Evolutionary conservation across 2,113 vertebrate species (phyloP), one percentile per base, ranked within the genome.

Genomic region (Pseudopodoces humilis): DNA sequence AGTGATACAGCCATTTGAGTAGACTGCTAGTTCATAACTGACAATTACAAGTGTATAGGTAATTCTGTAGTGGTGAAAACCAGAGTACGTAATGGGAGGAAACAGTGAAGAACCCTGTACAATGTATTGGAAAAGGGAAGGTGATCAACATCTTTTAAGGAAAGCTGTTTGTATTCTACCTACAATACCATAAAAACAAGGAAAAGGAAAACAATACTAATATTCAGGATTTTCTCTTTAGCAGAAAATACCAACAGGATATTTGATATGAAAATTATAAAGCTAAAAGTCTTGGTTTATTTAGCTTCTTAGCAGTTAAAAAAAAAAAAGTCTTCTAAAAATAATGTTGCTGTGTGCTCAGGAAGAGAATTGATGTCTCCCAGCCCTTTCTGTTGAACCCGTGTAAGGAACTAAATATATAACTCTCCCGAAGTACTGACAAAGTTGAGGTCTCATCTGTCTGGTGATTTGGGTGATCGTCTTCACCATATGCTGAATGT

Each of bases 301-400:
- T 58, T 85, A 33, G 5, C 19, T 72, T 23, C 15, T 84, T 83
- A 43, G 31, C 25, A 6, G 20, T 67, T 16, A 30, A 15, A 65
- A 76, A 71, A 62, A 37, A 14, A 43, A 49, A 11, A 18, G 1
- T 9, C 67, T 86, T 5, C 3, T 65, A 22, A 7, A 35, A 67
- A 10, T 25, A 68, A 31, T 19, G 19, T 49, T 62, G 16, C 31
- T 2, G 2, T 0, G 0, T 58, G n/a, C 12, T 76, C 11, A 25
- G 44, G 16, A 55, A 60, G 55, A 70, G 31, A 65, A 43, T 49
- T 91, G 52, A 7, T 88, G 58, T 76, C 11, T 64, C 37, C 78
- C 11, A 17, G 27, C 24, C 4, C 2, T 22, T 72, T 74, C 9
- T 69, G 13, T 50, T 86, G 53, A 83, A 47, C 20, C 39, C 39